These are phyloP conservation scores for Ferrisia virgata DNA, from an alignment of 2,888 invertebrate genomes.

Conservation along the genomic window DNA sequence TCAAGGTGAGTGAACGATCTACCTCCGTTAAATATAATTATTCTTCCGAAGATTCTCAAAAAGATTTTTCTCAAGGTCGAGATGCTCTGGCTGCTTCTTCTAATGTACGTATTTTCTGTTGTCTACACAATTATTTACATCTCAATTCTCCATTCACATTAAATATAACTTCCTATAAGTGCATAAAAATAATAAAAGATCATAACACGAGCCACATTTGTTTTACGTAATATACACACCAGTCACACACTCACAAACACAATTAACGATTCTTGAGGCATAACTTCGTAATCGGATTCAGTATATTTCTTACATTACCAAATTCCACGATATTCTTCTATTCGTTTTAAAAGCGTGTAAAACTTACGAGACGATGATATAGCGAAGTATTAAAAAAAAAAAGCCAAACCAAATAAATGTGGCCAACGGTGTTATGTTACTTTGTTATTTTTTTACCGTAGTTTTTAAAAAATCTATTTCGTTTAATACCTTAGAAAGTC, in stretches of 20 bases:
- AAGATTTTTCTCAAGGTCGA: conserved; percentile 53
- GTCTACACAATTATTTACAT: conserved; percentile 45
- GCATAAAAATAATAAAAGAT: conserved; percentile 19
- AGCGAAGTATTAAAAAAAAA: background rate
- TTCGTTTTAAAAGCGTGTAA: background rate
- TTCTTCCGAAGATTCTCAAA: too few species aligned
- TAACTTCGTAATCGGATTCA: background rate
- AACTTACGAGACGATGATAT: background rate
- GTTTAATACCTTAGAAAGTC: conserved; percentile 61
- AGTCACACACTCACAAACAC: background rate
- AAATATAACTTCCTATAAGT: conserved; percentile 40
- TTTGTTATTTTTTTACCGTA: background rate
- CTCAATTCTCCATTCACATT: conserved; percentile 38
- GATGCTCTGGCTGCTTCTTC: conserved; percentile 73
- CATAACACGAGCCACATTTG: background rate
- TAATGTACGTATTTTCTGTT: conserved; percentile 70
- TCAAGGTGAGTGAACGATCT: background rate
- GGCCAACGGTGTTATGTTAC: background rate
- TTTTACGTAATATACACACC: background rate
- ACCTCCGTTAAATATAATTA: background rate
- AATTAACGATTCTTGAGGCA: background rate
- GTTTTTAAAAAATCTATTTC: background rate
- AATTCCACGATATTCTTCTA: background rate
- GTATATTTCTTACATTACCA: background rate
- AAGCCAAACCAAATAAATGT: background rate